phyloP scores from a whole-genome alignment of 1,140 invertebrate genomes.

The Piezodorus guildinii region DNA sequence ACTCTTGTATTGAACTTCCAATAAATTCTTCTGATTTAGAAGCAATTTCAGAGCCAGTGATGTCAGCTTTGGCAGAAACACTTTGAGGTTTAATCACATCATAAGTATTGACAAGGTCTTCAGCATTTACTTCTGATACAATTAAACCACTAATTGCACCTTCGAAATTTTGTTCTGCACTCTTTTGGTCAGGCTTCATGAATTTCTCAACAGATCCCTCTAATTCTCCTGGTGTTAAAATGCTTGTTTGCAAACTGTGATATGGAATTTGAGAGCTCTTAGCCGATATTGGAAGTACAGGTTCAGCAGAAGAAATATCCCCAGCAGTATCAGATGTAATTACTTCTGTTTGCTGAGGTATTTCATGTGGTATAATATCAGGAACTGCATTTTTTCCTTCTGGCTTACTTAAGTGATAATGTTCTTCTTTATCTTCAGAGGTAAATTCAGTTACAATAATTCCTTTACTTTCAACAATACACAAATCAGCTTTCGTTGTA shows the following conservation, averaged over 20 bases:
- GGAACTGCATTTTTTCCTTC: conserved; percentile 25
- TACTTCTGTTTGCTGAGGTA: conserved; percentile 31
- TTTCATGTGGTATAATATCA: conserved; percentile 23
- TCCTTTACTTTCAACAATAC: conserved; percentile 33
- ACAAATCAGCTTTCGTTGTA: conserved; percentile 30
- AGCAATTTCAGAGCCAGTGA: conserved; percentile 32
- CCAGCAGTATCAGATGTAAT: conserved; percentile 24
- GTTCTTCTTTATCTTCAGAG: conserved; percentile 32
- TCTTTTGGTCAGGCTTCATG: conserved; percentile 26
- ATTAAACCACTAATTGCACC: conserved; percentile 28
- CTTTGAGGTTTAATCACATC: conserved; percentile 27
- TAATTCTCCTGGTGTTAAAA: conserved; percentile 26
- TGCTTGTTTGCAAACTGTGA: conserved; percentile 25
- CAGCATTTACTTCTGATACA: conserved; percentile 29
- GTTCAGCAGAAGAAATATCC: conserved; percentile 19
- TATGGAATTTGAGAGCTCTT: conserved; percentile 23
- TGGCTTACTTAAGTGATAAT: conserved; percentile 18
- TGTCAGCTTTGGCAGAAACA: conserved; percentile 29
- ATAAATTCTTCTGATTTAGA: conserved; percentile 25
- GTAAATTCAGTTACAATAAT: conserved; percentile 31
- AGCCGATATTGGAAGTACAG: conserved; percentile 18
- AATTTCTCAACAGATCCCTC: conserved; percentile 26
- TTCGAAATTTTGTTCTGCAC: conserved; percentile 28
- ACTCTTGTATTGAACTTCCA: conserved; percentile 20
- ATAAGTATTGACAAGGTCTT: conserved; percentile 29